These are phyloP conservation scores for Fregetta grallaria DNA, from an alignment of 2,113 vertebrate species.

Conservation along the genomic window DNA sequence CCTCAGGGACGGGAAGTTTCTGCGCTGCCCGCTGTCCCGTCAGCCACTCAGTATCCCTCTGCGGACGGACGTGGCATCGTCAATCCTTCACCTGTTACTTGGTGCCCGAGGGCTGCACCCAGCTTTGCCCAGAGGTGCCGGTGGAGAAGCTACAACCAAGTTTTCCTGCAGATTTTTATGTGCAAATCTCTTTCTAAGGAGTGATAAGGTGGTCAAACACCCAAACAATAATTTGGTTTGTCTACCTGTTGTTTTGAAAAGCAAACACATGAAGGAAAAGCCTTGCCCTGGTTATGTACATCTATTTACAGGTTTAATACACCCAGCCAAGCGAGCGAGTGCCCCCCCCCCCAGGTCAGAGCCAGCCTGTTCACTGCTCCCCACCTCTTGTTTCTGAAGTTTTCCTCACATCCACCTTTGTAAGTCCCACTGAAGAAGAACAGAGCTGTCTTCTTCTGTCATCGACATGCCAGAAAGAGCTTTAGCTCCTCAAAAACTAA, in stretches of 20 bases:
- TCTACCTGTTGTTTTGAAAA: not conserved
- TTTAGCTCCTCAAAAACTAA: not conserved
- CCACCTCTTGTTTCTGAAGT: not conserved
- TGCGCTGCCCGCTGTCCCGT: not conserved
- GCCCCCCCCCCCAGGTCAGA: not conserved
- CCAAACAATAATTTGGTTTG: not conserved
- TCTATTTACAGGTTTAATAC: not conserved
- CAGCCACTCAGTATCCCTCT: not conserved
- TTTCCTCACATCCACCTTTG: not conserved
- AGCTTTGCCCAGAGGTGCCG: not conserved
- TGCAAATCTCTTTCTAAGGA: not conserved
- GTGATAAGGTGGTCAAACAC: not conserved
- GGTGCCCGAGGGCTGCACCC: not conserved
- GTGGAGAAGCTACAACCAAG: not conserved
- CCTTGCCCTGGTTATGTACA: not conserved
- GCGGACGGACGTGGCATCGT: rapidly evolving
- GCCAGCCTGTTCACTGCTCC: not conserved
- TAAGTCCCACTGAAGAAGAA: not conserved
- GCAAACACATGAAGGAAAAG: not conserved
- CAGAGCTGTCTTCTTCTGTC: not conserved
- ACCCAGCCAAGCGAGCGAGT: not conserved
- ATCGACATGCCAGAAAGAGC: not conserved
- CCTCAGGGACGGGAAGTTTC: not conserved
- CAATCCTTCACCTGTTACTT: not conserved
- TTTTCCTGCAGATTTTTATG: not conserved